Evolutionary conservation across 37 sponge, comb jelly and placozoan genomes (phyloP), one percentile per base, ranked within the genome.

Genomic region (Petrosia ficiformis): DNA sequence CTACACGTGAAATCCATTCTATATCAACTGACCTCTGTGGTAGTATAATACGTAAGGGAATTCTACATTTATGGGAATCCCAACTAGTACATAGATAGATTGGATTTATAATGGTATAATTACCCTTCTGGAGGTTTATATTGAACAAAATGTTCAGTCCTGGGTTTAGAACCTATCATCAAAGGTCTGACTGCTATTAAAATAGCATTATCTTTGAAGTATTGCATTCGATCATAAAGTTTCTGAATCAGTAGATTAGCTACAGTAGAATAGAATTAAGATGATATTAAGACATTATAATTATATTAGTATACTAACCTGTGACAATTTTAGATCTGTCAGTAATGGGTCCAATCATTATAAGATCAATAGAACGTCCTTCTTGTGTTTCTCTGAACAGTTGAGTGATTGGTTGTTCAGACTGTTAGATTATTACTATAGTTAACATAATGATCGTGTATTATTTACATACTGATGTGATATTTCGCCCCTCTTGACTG

Each of bases 341-440:
- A 40, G 28, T 71, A 24, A 80, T 28, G 4, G 80, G 80, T 39
- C 80, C 80, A 25, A 80, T 59, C 71, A 80, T 61, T 26, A 80
- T 57, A 32, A 80, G 68, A 36, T 80, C 64, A 4, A 69, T 48
- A 8, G 8, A 29, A n/a, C 63, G 28, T 11, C 63, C 63, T 26
- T 61, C 63, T n/a, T n/a, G 5, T 8, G 11, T 22, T 11, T 61
- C 28, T 6, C 5, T 26, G 28, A 61, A 61, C 28, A 61, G 22
- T 26, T 22, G 28, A 29, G 6, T 61, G 26, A 61, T 61, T n/a
- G 26, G 63, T 29, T 61, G 28, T 22, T 61, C 63, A 26, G 63
- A 61, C 63, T 61, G n/a, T 61, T 26, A n/a, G 25, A 61, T 26
- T n/a, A 61, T 5, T 6, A n/a, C 5, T 61, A n/a, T 61, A 61